phyloP scores from a whole-genome alignment of 2,113 vertebrate species.

The Centropus bengalensis region DNA sequence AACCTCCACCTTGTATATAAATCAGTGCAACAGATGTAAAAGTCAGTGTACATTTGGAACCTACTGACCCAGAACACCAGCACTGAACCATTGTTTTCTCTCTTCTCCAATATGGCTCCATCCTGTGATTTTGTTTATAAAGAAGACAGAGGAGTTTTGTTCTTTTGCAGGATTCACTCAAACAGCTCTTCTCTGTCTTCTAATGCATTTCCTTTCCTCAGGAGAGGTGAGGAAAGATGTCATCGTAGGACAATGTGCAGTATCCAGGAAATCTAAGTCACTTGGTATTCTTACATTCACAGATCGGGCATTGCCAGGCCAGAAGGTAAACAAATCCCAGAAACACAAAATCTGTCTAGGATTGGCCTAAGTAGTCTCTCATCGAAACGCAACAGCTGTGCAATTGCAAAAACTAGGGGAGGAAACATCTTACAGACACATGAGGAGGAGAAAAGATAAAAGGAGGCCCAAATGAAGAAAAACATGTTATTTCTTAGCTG shows the following conservation, averaged over 20 bases:
- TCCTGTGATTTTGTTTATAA: neutral
- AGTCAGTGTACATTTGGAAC: slow-evolving; percentile 38
- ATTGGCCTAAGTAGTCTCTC: neutral
- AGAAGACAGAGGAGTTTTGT: neutral
- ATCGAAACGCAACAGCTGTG: slow-evolving; percentile 40
- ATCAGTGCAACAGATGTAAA: slow-evolving; percentile 55
- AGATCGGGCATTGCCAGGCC: neutral
- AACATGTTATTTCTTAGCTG: slow-evolving; percentile 45
- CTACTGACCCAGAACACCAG: slow-evolving; percentile 41
- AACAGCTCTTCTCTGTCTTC: neutral
- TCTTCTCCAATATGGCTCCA: neutral
- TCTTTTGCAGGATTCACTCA: neutral
- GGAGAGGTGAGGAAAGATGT: neutral
- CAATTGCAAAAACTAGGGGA: neutral
- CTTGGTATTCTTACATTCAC: neutral
- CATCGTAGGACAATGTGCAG: neutral
- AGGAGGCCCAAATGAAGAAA: slow-evolving; percentile 37
- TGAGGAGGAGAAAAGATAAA: slow-evolving; percentile 39
- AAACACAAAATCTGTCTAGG: neutral
- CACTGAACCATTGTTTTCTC: neutral
- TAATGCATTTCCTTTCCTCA: neutral
- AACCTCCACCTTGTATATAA: slow-evolving; percentile 45
- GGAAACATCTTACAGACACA: neutral
- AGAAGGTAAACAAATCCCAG: neutral
- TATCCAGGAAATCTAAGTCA: neutral